Evolutionary conservation across 2,888 invertebrate species (phyloP).

Genomic region (Bombylius major): DNA sequence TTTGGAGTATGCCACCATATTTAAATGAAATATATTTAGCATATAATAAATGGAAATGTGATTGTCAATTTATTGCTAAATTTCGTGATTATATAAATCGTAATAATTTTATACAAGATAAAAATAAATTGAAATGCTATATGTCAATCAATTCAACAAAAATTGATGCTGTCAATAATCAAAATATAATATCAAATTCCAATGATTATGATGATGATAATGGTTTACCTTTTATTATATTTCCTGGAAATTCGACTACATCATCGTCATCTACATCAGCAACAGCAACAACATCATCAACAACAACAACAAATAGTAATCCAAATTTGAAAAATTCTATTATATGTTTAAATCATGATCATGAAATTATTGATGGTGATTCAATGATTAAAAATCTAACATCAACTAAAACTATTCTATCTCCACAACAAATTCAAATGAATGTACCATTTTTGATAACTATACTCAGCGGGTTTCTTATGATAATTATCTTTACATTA

Average conservation of each 20-base stretch:
- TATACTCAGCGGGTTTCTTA: conserved; percentile 60
- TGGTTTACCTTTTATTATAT: neutral
- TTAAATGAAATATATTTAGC: conserved; percentile 57
- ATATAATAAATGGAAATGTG: conserved; percentile 77
- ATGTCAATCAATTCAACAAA: conserved; percentile 24
- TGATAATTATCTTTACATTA: conserved; percentile 61
- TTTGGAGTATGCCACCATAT: conserved; percentile 62
- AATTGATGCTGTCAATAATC: neutral
- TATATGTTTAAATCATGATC: neutral
- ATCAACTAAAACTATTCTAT: conserved; percentile 43
- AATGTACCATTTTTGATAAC: conserved; percentile 69
- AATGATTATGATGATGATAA: neutral
- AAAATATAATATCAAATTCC: neutral
- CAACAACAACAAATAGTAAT: conserved; percentile 13
- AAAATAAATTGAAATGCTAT: conserved; percentile 61
- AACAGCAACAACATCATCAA: conserved; percentile 11
- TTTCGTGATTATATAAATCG: conserved; percentile 68
- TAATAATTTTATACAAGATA: conserved; percentile 60
- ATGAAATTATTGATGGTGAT: neutral
- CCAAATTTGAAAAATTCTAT: neutral
- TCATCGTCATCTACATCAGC: conserved; percentile 19
- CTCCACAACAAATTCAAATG: conserved; percentile 48
- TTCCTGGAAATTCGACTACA: neutral
- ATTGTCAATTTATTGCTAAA: conserved; percentile 69
- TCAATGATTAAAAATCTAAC: conserved; percentile 53